Percentiles rank a stretch among this genome's conserved stretches.
Evolutionary conservation across 2,113 vertebrate genomes (phyloP).

Genomic region (Clinocottus analis): DNA sequence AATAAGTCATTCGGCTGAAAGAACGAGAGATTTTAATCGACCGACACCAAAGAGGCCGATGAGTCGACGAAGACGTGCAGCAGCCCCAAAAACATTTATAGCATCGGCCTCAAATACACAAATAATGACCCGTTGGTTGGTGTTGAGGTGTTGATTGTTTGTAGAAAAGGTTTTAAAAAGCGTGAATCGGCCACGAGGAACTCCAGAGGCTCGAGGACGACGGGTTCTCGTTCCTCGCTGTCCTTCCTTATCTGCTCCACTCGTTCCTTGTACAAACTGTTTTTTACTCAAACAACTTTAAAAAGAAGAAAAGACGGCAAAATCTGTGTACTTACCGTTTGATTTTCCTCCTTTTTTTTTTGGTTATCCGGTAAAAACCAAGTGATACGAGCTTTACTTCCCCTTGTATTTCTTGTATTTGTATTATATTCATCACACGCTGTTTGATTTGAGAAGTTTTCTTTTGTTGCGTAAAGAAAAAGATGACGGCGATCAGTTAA

Average conservation of each 20-base stretch:
- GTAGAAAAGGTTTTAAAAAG: too few species aligned
- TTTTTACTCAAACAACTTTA: background rate
- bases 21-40: background rate
- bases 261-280: background rate
- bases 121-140: too few species aligned
- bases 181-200: too few species aligned
- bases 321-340: background rate
- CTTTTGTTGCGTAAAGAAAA: background rate
- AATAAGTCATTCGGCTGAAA: background rate
- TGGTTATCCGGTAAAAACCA: too few species aligned
- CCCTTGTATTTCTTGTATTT: background rate
- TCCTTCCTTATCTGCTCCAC: slow-evolving; percentile 1
- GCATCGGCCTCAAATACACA: too few species aligned
- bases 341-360: too few species aligned
- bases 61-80: background rate
- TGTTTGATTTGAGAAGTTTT: background rate
- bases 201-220: too few species aligned
- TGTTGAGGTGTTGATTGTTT: too few species aligned
- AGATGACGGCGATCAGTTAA: background rate
- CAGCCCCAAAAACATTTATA: too few species aligned
- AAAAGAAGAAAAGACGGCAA: background rate
- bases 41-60: too few species aligned
- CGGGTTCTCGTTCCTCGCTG: too few species aligned
- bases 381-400: background rate
- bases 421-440: background rate